Evolutionary conservation across 1,140 invertebrate species (phyloP).

Genomic region (Yoshiicerus persimilis): DNA sequence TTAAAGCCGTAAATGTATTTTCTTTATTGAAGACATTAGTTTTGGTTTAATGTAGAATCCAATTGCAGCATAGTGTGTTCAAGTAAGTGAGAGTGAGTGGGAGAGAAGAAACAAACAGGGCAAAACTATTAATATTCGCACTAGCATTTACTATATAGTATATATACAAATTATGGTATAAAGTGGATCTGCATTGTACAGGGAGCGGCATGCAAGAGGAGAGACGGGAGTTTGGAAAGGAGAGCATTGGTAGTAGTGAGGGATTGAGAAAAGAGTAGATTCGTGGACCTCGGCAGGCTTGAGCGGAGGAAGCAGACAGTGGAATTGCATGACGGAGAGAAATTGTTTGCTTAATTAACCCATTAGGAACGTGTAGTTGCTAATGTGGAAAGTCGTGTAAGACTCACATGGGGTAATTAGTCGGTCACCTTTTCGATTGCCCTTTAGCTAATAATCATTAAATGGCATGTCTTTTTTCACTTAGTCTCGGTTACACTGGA

Average conservation of each 20-base stretch:
- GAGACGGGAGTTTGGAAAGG: neutral
- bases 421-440: conserved; percentile 25
- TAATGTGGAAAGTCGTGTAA: conserved; percentile 4
- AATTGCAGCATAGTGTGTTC: neutral
- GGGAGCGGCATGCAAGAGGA: neutral
- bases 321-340: conserved; percentile 41
- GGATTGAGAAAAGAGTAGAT: neutral
- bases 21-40: neutral
- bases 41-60: neutral
- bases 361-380: conserved; percentile 30
- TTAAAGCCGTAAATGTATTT: neutral
- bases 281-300: neutral
- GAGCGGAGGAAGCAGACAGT: neutral
- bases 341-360: conserved; percentile 50
- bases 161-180: neutral
- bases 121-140: neutral
- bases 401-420: conserved; percentile 37
- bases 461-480: conserved; percentile 27
- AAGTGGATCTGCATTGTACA: neutral
- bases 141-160: neutral
- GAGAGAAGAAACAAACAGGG: neutral
- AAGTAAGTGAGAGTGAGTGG: neutral
- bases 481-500: neutral
- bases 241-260: neutral
- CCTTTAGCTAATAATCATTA: conserved; percentile 29